phyloP scores from a whole-genome alignment of 2,888 invertebrate genomes.

The Tipula unca region DNA sequence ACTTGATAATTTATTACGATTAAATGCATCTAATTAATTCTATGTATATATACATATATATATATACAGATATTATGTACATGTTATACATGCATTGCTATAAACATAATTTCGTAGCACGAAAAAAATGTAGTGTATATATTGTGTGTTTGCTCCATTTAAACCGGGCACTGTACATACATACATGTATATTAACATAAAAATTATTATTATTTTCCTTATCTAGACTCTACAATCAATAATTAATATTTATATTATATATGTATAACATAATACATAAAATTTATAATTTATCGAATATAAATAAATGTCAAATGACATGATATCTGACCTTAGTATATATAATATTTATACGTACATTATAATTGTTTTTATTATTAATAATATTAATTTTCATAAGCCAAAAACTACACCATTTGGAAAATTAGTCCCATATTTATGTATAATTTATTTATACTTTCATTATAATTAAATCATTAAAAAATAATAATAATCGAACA shows the following conservation, averaged over 20 bases:
- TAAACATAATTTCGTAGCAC: not conserved
- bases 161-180: not conserved
- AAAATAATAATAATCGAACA: not conserved
- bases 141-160: not conserved
- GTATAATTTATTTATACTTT: not conserved
- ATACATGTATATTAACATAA: not conserved
- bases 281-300: not conserved
- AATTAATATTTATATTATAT: not conserved
- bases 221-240: not conserved
- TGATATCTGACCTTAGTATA: not conserved
- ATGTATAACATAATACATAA: not conserved
- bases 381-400: not conserved
- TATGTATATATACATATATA: not conserved
- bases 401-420: not conserved
- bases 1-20: slow-evolving; percentile 14
- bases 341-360: not conserved
- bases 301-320: not conserved
- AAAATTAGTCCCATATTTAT: not conserved
- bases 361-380: not conserved
- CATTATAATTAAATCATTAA: not conserved
- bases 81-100: too few relatives aligned
- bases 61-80: not conserved
- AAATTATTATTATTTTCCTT: not conserved
- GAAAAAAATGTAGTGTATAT: not conserved
- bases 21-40: not conserved